Evolutionary conservation across 2,888 invertebrate species (phyloP).

Genomic region (Neoaliturus tenellus): DNA sequence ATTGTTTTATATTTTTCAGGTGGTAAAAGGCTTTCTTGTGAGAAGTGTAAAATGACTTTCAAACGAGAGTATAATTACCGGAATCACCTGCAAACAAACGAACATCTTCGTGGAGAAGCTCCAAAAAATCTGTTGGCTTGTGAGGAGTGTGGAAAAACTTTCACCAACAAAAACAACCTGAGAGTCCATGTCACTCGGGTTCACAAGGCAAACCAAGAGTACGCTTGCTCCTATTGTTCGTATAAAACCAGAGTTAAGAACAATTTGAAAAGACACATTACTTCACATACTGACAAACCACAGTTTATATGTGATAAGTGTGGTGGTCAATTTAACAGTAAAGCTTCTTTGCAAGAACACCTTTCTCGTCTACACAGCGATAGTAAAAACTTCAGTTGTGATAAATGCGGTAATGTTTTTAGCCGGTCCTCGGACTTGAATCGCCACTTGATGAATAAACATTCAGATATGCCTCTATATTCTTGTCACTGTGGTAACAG

Average conservation of each 20-base stretch:
- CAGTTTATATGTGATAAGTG: constrained; percentile 55
- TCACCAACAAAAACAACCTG: constrained; percentile 41
- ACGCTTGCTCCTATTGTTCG: background rate
- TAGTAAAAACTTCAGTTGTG: constrained; percentile 49
- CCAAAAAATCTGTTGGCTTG: constrained; percentile 27
- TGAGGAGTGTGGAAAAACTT: constrained; percentile 22
- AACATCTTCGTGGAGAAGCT: constrained; percentile 14
- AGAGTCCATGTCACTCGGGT: constrained; percentile 25
- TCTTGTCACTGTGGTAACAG: constrained; percentile 41
- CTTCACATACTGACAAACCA: constrained; percentile 45
- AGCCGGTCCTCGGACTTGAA: constrained; percentile 32
- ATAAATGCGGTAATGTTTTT: constrained; percentile 44
- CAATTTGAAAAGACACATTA: constrained; percentile 41
- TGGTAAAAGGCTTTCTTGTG: background rate
- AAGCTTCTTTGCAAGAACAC: constrained; percentile 45
- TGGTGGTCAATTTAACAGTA: constrained; percentile 28
- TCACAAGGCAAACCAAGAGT: constrained; percentile 20
- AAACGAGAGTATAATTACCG: background rate
- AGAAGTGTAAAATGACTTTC: constrained; percentile 41
- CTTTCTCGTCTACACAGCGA: constrained; percentile 23
- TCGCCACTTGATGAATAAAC: constrained; percentile 27
- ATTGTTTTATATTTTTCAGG: background rate
- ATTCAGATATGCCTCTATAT: constrained; percentile 4
- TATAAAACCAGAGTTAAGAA: background rate
- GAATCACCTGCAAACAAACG: constrained; percentile 7